phyloP scores from a whole-genome alignment of 2,113 vertebrate species.

The Trogon surrucura region DNA sequence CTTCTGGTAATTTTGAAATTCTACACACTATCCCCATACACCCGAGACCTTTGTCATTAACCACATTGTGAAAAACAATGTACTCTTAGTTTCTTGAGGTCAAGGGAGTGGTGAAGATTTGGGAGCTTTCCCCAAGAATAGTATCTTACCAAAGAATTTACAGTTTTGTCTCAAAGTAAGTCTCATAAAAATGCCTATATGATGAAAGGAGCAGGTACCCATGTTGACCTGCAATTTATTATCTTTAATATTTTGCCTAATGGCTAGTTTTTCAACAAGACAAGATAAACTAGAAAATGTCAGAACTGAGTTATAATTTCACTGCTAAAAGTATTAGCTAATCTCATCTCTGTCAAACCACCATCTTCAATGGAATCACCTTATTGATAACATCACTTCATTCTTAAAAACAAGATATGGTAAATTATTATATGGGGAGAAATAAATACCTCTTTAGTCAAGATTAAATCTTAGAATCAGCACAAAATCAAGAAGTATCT shows the following conservation, averaged over 20 bases:
- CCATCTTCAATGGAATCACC: background rate
- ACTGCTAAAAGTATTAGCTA: background rate
- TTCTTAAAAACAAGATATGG: background rate
- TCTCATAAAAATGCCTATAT: background rate
- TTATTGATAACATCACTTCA: background rate
- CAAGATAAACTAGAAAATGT: background rate
- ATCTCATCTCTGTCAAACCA: background rate
- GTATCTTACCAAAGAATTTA: background rate
- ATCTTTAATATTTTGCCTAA: background rate
- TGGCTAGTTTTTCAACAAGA: background rate
- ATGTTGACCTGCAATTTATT: conserved; percentile 2
- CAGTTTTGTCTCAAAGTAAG: background rate
- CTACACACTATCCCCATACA: fast-evolving
- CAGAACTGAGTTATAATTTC: background rate
- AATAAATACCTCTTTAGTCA: background rate
- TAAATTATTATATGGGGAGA: background rate
- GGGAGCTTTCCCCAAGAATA: background rate
- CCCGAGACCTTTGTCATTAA: background rate
- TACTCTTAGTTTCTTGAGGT: background rate
- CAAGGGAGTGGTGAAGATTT: background rate
- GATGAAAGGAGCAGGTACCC: conserved; percentile 2
- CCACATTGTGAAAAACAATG: background rate
- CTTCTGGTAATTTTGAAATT: background rate
- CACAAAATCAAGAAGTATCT: background rate
- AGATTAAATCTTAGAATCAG: background rate